Conservation (phyloP, 2,888 invertebrate species). For the Baccha elongata region DNA sequence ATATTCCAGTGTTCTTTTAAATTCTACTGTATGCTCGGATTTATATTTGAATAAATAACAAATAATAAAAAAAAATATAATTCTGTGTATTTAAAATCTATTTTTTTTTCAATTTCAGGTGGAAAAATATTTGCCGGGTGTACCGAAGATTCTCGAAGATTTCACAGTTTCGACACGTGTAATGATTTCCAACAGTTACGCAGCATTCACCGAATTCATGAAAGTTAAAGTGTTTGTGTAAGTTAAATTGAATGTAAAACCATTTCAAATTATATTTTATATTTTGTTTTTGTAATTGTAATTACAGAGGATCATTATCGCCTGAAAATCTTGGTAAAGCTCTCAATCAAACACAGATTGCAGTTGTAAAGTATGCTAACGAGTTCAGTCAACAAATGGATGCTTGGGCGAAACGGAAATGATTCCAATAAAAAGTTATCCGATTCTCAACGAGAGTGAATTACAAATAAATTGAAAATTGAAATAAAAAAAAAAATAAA, state of each 20-base stretch:
- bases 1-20: conserved; percentile 51
- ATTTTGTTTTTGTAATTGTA: neutral
- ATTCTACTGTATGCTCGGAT: conserved; percentile 19
- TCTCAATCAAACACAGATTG: conserved; percentile 87
- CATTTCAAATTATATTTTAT: neutral
- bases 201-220: conserved; percentile 85
- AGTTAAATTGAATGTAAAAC: conserved; percentile 82
- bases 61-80: neutral
- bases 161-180: conserved; percentile 83
- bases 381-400: conserved; percentile 92
- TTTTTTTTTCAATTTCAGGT: conserved; percentile 83
- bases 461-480: conserved; percentile 59
- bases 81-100: no score
- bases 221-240: conserved; percentile 91
- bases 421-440: conserved; percentile 80
- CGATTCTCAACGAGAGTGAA: conserved; percentile 38
- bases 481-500: conserved; percentile 31
- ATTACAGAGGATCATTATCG: conserved; percentile 88
- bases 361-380: conserved; percentile 87
- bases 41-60: neutral
- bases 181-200: conserved; percentile 83
- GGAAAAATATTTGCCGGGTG: conserved; percentile 89
- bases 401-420: conserved; percentile 88
- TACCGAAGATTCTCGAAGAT: conserved; percentile 85
- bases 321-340: conserved; percentile 90